These are phyloP conservation scores for Oncorhynchus tshawytscha DNA, from an alignment of 2,113 vertebrate genomes.

Conservation along the genomic window DNA sequence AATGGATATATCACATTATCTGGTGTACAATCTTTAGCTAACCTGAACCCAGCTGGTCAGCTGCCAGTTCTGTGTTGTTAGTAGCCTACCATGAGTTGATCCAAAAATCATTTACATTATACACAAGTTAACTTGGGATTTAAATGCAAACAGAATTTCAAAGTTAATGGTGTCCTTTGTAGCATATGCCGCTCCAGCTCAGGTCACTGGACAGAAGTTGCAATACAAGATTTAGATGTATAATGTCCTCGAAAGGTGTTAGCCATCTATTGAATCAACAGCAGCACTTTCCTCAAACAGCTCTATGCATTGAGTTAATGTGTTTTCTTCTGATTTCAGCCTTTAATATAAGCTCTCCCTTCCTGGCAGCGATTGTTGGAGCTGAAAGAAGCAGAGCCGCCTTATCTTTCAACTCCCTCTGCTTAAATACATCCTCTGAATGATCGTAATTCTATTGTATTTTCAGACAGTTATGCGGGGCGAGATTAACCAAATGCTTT, in stretches of 20 bases:
- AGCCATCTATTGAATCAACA: no score
- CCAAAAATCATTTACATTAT: neutral
- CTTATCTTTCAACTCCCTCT: neutral
- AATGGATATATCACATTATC: no score
- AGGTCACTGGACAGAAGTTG: no score
- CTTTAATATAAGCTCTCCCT: neutral
- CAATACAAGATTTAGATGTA: no score
- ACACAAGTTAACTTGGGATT: no score
- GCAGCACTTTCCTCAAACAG: no score
- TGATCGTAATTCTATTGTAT: neutral
- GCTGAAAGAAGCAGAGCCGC: neutral
- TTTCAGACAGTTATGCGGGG: neutral
- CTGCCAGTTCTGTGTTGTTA: constrained; percentile 70
- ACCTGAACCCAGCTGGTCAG: constrained; percentile 83
- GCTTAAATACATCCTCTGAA: neutral
- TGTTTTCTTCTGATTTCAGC: neutral
- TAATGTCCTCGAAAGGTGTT: no score
- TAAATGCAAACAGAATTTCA: no score
- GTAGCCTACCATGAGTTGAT: neutral
- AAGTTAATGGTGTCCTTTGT: no score
- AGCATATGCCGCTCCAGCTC: no score
- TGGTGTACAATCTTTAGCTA: constrained; percentile 38
- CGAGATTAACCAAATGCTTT: neutral
- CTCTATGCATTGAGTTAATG: neutral
- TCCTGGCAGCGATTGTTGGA: neutral